These are phyloP conservation scores for Glossosoma conforme DNA, from an alignment of 1,140 invertebrate genomes.

Conservation along the genomic window DNA sequence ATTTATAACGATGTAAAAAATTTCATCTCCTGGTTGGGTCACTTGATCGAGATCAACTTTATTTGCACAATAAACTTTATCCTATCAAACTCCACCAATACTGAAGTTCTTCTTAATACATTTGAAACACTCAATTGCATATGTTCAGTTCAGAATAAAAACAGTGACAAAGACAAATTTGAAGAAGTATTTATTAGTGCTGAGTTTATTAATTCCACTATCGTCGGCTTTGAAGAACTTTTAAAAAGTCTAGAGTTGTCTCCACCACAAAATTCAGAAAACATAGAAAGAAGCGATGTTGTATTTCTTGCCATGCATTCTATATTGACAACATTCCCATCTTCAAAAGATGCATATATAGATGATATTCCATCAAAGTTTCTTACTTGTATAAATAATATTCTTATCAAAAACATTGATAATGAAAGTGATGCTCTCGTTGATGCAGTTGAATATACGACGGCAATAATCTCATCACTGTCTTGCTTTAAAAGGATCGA, in stretches of 20 bases:
- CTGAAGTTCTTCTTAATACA: slow-evolving; percentile 51
- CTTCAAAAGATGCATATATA: slow-evolving; percentile 36
- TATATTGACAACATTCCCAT: slow-evolving; percentile 37
- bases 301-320: slow-evolving; percentile 42
- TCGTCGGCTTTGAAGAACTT: slow-evolving; percentile 38
- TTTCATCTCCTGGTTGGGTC: slow-evolving; percentile 45
- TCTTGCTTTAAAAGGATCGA: slow-evolving; percentile 1
- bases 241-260: not conserved
- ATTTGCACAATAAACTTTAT: slow-evolving; percentile 57
- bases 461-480: slow-evolving; percentile 33
- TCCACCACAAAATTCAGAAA: slow-evolving; percentile 31
- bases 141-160: slow-evolving; percentile 41
- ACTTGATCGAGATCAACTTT: slow-evolving; percentile 49
- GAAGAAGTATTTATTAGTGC: slow-evolving; percentile 39
- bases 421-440: slow-evolving; percentile 39
- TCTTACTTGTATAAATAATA: slow-evolving; percentile 35
- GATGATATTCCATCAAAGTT: slow-evolving; percentile 35
- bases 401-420: slow-evolving; percentile 42
- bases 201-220: slow-evolving; percentile 36
- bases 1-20: slow-evolving; percentile 49
- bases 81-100: slow-evolving; percentile 61
- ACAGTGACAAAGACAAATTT: slow-evolving; percentile 36
- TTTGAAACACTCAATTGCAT: slow-evolving; percentile 54
- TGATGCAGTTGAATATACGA: slow-evolving; percentile 41
- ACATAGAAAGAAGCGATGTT: slow-evolving; percentile 40